These are phyloP conservation scores for Andrena dorsata DNA, from an alignment of 2,888 invertebrate genomes.

Conservation along the genomic window DNA sequence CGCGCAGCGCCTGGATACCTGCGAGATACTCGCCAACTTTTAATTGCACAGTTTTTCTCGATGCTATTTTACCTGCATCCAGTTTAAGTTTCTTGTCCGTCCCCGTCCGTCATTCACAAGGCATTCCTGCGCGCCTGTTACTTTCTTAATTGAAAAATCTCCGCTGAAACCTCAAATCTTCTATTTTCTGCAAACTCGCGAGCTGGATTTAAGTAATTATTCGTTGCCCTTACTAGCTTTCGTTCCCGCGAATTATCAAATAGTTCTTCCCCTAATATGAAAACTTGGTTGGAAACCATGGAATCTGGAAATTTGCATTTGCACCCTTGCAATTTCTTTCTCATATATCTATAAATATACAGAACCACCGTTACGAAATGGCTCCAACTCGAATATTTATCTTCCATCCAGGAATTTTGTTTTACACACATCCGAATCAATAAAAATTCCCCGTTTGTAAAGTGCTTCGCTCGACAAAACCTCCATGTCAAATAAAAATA, in stretches of 20 bases:
- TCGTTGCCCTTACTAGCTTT: neutral
- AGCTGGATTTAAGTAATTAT: slow-evolving; percentile 9
- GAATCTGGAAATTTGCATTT: too few species aligned
- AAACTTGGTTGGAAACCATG: too few species aligned
- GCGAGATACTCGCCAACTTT: slow-evolving; percentile 3
- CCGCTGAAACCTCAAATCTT: neutral
- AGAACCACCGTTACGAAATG: too few species aligned
- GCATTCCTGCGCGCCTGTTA: neutral
- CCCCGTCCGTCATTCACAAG: neutral
- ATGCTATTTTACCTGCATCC: neutral
- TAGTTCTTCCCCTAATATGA: neutral
- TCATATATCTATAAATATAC: too few species aligned
- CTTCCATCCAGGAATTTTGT: too few species aligned
- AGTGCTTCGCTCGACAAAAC: too few species aligned
- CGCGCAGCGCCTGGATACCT: neutral
- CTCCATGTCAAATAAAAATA: too few species aligned
- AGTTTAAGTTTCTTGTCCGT: neutral
- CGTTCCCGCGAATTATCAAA: slow-evolving; percentile 6
- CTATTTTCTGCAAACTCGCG: neutral
- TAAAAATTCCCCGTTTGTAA: too few species aligned
- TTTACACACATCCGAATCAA: too few species aligned
- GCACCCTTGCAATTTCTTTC: too few species aligned
- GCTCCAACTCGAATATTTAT: too few species aligned
- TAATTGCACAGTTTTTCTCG: slow-evolving; percentile 12
- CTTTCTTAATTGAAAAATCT: slow-evolving; percentile 10